These are phyloP conservation scores for Damaliscus lunatus DNA, from an alignment of 2,113 vertebrate species.

Conservation along the genomic window DNA sequence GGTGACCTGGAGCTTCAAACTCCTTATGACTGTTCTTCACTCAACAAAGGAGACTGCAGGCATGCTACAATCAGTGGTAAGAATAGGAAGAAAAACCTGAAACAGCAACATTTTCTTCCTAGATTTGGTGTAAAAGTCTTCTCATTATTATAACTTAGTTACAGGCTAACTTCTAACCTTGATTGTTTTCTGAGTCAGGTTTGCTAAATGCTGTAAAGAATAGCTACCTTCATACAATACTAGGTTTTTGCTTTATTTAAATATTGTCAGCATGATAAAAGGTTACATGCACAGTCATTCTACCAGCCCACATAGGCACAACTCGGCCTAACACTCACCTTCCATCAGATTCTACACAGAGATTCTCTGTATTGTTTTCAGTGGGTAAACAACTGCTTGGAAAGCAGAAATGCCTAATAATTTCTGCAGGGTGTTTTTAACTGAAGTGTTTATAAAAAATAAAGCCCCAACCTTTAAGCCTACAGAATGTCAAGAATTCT, in stretches of 20 bases:
- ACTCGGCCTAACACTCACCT: constrained; percentile 6
- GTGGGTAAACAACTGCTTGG: constrained; percentile 58
- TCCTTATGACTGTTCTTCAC: constrained; percentile 66
- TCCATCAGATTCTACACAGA: constrained; percentile 35
- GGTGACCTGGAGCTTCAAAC: constrained; percentile 41
- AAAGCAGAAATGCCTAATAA: constrained; percentile 65
- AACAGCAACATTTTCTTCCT: constrained; percentile 56
- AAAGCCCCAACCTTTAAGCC: constrained; percentile 45
- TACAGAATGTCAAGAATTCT: constrained; percentile 92
- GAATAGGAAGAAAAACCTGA: constrained; percentile 70
- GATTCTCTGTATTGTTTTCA: constrained; percentile 51
- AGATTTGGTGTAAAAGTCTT: constrained; percentile 53
- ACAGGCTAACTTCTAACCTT: background rate
- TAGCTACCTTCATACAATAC: background rate
- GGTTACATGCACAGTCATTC: constrained; percentile 88
- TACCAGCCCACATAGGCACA: constrained; percentile 54
- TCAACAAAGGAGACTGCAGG: constrained; percentile 64
- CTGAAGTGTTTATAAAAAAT: constrained; percentile 66
- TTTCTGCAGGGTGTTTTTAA: constrained; percentile 37
- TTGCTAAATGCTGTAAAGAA: constrained; percentile 49
- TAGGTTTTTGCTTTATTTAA: constrained; percentile 33
- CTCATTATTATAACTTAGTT: constrained; percentile 17
- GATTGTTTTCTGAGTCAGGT: constrained; percentile 44
- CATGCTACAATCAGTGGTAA: constrained; percentile 73
- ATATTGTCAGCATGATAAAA: constrained; percentile 65